Percentiles rank a stretch among this genome's conserved stretches.
These are phyloP conservation scores for Sicus ferrugineus DNA, from an alignment of 2,888 invertebrate species.

Conservation along the genomic window DNA sequence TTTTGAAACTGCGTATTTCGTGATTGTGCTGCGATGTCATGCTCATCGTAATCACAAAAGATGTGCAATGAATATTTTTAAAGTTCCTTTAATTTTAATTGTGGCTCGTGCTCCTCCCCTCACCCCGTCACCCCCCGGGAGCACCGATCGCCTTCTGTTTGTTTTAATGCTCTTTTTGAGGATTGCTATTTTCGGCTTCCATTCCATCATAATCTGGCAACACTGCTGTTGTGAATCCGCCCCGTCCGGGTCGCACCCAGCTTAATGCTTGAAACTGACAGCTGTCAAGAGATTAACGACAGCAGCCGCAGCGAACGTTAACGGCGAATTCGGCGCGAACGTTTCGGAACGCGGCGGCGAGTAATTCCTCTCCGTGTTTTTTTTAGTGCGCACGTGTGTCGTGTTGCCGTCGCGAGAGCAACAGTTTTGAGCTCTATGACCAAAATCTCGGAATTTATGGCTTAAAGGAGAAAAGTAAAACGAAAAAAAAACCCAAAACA, in stretches of 20 bases:
- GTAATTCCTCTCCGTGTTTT: background rate
- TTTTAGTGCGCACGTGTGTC: background rate
- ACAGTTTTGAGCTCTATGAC: no score
- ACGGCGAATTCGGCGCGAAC: constrained; percentile 11
- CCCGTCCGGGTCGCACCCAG: background rate
- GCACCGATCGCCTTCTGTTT: no score
- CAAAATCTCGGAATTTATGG: constrained; percentile 2
- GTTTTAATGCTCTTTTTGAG: no score
- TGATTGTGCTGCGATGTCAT: no score
- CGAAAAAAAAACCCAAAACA: background rate
- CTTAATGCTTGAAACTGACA: background rate
- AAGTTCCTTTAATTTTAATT: no score
- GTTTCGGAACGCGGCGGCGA: constrained; percentile 4
- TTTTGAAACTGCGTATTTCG: no score
- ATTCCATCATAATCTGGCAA: background rate
- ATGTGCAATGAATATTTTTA: no score
- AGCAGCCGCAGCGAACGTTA: background rate
- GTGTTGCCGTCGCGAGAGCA: background rate
- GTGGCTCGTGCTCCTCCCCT: background rate
- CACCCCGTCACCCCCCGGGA: no score
- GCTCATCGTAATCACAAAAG: no score
- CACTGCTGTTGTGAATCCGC: background rate
- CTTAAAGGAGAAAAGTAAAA: background rate
- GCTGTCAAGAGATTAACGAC: constrained; percentile 1
- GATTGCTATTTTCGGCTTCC: background rate